Percentiles rank a stretch among this genome's conserved stretches.
phyloP scores from a whole-genome alignment of 2,113 vertebrate genomes.

The Paradisaea rubra region DNA sequence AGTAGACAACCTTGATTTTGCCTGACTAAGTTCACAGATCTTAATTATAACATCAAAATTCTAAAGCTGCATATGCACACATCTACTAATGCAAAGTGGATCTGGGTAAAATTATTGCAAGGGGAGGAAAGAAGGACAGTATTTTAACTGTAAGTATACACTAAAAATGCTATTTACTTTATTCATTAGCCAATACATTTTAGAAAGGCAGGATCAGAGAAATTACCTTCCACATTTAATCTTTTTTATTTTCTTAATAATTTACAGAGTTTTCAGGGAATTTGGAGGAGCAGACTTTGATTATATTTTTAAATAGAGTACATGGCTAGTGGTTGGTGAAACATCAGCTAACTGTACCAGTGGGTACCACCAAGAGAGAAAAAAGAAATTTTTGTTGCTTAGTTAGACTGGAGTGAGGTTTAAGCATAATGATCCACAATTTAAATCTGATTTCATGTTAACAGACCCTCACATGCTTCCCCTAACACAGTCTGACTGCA shows the following conservation, averaged over 20 bases:
- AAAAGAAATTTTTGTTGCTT: neutral
- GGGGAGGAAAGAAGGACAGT: neutral
- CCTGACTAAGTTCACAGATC: neutral
- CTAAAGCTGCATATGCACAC: neutral
- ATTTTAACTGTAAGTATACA: neutral
- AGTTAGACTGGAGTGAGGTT: neutral
- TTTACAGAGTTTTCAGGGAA: conserved; percentile 24
- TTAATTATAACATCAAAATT: neutral
- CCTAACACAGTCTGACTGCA: neutral
- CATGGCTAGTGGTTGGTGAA: neutral
- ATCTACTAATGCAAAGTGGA: neutral
- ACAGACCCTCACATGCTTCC: neutral
- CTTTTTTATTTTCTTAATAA: conserved; percentile 7
- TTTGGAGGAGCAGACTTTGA: neutral
- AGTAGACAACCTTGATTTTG: neutral
- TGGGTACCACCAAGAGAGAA: neutral
- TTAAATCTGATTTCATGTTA: conserved; percentile 35
- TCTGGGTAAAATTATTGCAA: neutral
- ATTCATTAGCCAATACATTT: neutral
- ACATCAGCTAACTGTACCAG: neutral
- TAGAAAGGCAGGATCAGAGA: neutral
- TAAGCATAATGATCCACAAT: conserved; percentile 9
- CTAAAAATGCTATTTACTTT: conserved; percentile 2
- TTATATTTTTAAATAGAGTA: neutral
- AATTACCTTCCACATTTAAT: conserved; percentile 22